Base-by-base conservation (phyloP, 1,140 invertebrate genomes). In the Drosophila watanabei region DNA sequence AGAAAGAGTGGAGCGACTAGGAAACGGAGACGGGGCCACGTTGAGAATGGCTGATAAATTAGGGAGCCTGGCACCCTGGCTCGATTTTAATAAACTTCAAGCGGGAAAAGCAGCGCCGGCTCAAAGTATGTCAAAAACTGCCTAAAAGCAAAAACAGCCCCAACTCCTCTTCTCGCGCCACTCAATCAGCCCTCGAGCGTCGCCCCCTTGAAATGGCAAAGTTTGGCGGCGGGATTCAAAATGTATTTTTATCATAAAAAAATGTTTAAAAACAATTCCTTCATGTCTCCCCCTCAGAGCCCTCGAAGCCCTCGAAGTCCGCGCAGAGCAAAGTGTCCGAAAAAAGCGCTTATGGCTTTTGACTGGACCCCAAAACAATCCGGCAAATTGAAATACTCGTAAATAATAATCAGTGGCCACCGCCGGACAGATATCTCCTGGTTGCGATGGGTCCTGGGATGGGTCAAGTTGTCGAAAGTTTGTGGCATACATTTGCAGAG, bases 191-290 rank as follows among this genome's bases (percentile, higher is more conserved):
- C 64, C 48, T 59, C 60, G 33, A 35, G 59, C 35, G 33, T 56
- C 72, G 68, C 63, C 71, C 71, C 71, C 82, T 73, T 56, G 24
- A 75, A 82, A 80, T 83, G 65, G 69, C 49, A 84, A 88, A 89
- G 85, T 88, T 88, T 71, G 59, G 59, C 75, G 45, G 78, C 69
- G 63, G 79, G 71, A 89, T 75, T 77, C 76, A 68, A 62, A 83
- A 82, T 65, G 75, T 62, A 70, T 73, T 81, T 88, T 85, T 82
- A 66, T 79, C 64, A 72, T 81, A 72, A 70, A 45, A 41, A 72
- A 48, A 82, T 56, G 52, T 90, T 90, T 65, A 54, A 86, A 90
- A 89, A 89, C 86, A 89, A 89, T 90, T 90, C 58, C 71, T 28
- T 58, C 68, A 20, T 57, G 75, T 66, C 75, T 48, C 10, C 30